Base-by-base conservation (phyloP, 2,113 vertebrate species). In the Nyctibius bracteatus region DNA sequence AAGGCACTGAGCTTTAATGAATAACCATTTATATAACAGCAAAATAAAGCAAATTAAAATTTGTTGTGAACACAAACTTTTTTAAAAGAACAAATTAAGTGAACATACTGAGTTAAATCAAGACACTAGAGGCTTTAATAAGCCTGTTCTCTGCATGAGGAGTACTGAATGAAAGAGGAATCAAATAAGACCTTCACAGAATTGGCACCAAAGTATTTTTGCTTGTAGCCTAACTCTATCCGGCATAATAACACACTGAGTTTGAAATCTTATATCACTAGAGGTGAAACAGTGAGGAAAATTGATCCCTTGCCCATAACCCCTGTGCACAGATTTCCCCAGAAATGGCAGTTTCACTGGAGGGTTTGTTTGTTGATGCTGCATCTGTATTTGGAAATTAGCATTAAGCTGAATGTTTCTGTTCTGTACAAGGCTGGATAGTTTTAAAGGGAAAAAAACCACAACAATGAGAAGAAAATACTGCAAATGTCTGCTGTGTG, bases 41-140 rank as follows among this genome's bases (percentile, higher is more conserved):
- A 80, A 84, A 96, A 88, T 91, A 95, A 92, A 79, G 37, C 54
- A 92, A 85, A 95, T 91, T 90, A 92, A 77, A 94, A 75, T 94
- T 83, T 95, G 74, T 96, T 93, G 49, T 81, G 81, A 93, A 91
- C 54, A 91, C 77, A 93, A 82, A 25, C 39, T 94, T 86, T 92
- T 78, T 91, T 84, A 92, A 89, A 92, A 81, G 73, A 91, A 79
- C 62, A 94, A 88, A 95, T 95, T 65, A 86, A 93, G 71, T 59
- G 33, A 94, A 81, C 67, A 65, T 54, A 95, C 65, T 81, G 94
- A 83, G 49, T 92, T 86, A 86, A 91, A 88, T 89, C 49, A 80
- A 86, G 79, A 71, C 71, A 41, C 82, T 92, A 52, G 61, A 89
- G 92, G 73, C 55, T 94, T 90, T 90, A 94, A 92, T 89, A 88